Base-by-base conservation (phyloP, 1,140 invertebrate species). In the Bradysia coprophila region DNA sequence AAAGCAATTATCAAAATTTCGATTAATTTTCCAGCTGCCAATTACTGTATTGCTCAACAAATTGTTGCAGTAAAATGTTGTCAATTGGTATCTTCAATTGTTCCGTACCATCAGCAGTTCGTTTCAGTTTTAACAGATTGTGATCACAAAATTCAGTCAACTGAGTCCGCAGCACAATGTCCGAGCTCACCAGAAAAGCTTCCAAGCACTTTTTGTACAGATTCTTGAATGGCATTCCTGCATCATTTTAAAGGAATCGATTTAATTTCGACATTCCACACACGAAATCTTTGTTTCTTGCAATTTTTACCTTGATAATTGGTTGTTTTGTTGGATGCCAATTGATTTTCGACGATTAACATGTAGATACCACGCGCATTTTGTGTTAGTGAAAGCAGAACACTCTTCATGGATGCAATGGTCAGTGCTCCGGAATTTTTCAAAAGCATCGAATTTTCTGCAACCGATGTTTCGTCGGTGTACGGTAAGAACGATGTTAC, bases 61-160 rank as follows among this genome's bases (percentile, higher is more conserved):
- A 92, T 52, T 88, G 79, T 54, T 80, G 71, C 34, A 94, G 56
- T 16, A 88, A 65, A 18, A 54, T 51, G 50, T 69, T 72, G 49
- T 84, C 78, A 31, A 91, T 71, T 6, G 86, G 84, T 58, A 94
- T 87, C 4, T 70, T 52, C 9, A 93, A 62, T 53, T 81, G 75
- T 57, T 94, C 88, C 36, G 73, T 71, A 23, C 86, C 85, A 60
- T 90, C 86, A 13, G 66, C 59, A 41, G 73, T 80, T 49, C 83
- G 74, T 53, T 81, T 84, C 15, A 71, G 75, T 59, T 78, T 81
- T 1, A 94, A 72, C 40, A 96, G 66, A 57, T 91, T 88, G 59
- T 96, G 92, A 63, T 96, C 90, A 36, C 83, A 66, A 60, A 94
- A 96, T 67, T 96, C 92, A 1, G 81, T 90, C 2, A 96, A 63